Conservation (phyloP, 2,888 invertebrate species). For the Hermaeophaga mercurialis region DNA sequence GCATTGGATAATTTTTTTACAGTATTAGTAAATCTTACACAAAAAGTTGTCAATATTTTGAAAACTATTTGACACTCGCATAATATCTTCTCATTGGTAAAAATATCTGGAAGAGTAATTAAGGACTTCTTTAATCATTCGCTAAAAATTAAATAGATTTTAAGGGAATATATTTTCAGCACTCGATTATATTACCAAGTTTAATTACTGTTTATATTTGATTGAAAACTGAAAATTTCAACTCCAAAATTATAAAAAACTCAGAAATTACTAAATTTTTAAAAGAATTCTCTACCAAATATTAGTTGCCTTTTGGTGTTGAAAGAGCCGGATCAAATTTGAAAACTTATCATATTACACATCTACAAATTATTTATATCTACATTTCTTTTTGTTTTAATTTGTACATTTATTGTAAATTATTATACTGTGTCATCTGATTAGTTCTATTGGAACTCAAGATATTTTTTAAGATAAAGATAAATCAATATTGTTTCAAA, state of each 20-base stretch:
- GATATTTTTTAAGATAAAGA: constrained; percentile 13
- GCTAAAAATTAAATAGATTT: background rate
- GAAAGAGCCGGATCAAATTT: constrained; percentile 17
- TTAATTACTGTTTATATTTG: background rate
- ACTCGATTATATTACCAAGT: no score
- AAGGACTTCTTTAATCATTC: background rate
- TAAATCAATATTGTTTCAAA: constrained; percentile 7
- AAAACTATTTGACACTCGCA: background rate
- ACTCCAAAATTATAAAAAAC: background rate
- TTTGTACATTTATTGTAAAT: constrained; percentile 38
- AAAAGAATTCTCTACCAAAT: background rate
- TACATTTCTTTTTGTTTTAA: constrained; percentile 37
- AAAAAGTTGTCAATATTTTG: background rate
- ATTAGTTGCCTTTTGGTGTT: background rate
- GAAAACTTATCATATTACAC: constrained; percentile 40
- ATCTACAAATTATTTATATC: constrained; percentile 39
- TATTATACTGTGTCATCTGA: constrained; percentile 28
- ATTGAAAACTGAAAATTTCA: background rate
- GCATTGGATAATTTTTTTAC: background rate
- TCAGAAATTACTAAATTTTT: background rate
- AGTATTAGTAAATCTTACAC: background rate
- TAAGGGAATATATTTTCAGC: background rate
- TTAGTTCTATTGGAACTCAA: constrained; percentile 19
- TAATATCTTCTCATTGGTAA: background rate
- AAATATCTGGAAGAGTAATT: background rate